phyloP scores from a whole-genome alignment of 2,888 invertebrate genomes.

The Drosophila demipolita region DNA sequence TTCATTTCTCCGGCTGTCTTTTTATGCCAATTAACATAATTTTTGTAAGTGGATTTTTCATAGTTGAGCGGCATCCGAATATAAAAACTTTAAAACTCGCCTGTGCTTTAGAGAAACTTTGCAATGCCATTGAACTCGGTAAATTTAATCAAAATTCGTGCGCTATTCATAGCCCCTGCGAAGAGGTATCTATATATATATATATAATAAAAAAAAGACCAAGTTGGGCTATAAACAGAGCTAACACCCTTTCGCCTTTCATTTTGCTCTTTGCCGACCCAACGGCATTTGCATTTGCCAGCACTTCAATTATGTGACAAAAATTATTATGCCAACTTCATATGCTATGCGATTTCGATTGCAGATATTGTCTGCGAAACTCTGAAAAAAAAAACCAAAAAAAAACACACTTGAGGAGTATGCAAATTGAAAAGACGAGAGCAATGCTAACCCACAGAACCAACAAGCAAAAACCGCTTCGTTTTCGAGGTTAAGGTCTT shows the following conservation, averaged over 20 bases:
- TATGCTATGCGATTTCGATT: conserved; percentile 51
- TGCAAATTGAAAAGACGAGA: conserved; percentile 47
- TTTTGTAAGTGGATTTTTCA: conserved; percentile 74
- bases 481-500: conserved; percentile 67
- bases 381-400: conserved; percentile 1
- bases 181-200: conserved; percentile 29
- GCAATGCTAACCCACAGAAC: conserved; percentile 59
- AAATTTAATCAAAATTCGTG: conserved; percentile 55
- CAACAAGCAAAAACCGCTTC: conserved; percentile 2
- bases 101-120: conserved; percentile 54
- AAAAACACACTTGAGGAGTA: conserved; percentile 29
- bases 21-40: conserved; percentile 79
- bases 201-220: background rate
- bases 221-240: conserved; percentile 43
- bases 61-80: conserved; percentile 63
- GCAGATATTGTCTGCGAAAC: conserved; percentile 47
- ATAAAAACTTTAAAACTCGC: conserved; percentile 63
- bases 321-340: conserved; percentile 68
- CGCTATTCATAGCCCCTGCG: conserved; percentile 31
- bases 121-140: conserved; percentile 61
- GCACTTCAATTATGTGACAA: conserved; percentile 59
- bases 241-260: conserved; percentile 68
- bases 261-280: conserved; percentile 40
- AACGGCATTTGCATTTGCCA: conserved; percentile 58
- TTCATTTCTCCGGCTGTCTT: conserved; percentile 62